Percentiles rank a stretch among this genome's conserved stretches.
Conservation (phyloP, 2,797 vertebrate species). For the Diplodus sargus region DNA sequence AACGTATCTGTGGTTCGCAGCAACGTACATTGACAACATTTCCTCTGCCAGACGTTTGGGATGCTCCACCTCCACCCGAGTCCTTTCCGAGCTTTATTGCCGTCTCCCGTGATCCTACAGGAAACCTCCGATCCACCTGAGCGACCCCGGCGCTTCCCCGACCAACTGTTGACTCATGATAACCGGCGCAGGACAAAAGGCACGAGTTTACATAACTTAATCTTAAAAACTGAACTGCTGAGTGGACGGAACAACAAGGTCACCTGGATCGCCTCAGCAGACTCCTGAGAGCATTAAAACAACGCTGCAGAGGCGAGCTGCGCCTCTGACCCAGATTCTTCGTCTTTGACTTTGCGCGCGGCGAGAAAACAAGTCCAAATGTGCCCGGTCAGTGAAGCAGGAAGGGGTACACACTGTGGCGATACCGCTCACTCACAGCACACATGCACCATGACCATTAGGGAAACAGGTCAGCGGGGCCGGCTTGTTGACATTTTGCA, state of each 20-base stretch:
- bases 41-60: neutral
- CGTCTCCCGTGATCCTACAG: conserved; percentile 4
- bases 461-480: conserved; percentile 37
- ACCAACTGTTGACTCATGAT: conserved; percentile 44
- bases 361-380: conserved; percentile 1
- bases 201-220: conserved; percentile 44
- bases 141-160: conserved; percentile 30
- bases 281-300: neutral
- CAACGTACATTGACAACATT: no score
- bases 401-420: neutral
- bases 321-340: conserved; percentile 13
- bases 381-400: conserved; percentile 15
- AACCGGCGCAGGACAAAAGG: conserved; percentile 31
- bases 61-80: neutral
- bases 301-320: neutral
- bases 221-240: conserved; percentile 28
- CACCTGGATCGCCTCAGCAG: conserved; percentile 13
- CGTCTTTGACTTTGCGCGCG: neutral
- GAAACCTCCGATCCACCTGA: conserved; percentile 32
- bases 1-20: no score
- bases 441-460: conserved; percentile 13
- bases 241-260: conserved; percentile 41
- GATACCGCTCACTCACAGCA: conserved; percentile 4
- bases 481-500: conserved; percentile 33
- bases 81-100: neutral